phyloP scores from a whole-genome alignment of 2,888 invertebrate species.

The Nemoura dubitans region DNA sequence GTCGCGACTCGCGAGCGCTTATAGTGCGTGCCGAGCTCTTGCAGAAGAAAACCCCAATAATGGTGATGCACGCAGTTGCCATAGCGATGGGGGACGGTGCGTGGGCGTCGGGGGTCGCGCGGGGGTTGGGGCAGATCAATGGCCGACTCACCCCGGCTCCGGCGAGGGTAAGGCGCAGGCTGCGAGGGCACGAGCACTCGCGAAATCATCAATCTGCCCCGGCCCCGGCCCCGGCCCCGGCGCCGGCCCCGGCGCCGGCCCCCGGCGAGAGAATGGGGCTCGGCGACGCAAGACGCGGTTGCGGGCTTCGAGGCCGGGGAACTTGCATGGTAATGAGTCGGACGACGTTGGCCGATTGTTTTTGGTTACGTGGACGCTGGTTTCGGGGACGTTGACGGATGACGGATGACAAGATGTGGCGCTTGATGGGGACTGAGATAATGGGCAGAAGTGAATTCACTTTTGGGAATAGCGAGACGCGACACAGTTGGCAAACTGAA shows the following conservation, averaged over 20 bases:
- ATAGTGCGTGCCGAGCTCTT: background rate
- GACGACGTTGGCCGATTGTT: background rate
- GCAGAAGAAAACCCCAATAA: slow-evolving; percentile 9
- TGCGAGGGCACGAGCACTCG: background rate
- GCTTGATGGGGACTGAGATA: background rate
- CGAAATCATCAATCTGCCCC: background rate
- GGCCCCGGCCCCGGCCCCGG: too few species aligned
- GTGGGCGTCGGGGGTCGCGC: background rate
- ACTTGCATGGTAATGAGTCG: background rate
- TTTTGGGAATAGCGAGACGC: too few species aligned
- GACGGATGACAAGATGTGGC: background rate
- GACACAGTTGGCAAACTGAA: too few species aligned
- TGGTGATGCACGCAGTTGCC: slow-evolving; percentile 35
- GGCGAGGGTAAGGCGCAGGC: background rate
- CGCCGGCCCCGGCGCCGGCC: too few species aligned
- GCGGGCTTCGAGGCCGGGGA: background rate
- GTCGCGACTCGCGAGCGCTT: too few species aligned
- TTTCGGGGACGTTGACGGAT: background rate
- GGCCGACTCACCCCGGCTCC: background rate
- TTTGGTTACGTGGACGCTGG: background rate
- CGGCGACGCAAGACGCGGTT: background rate
- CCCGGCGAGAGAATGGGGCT: background rate
- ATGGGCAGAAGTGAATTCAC: background rate
- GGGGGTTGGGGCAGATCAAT: slow-evolving; percentile 29
- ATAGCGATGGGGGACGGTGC: slow-evolving; percentile 2